These are phyloP conservation scores for Myodes glareolus DNA, from an alignment of 2,113 vertebrate genomes.

Conservation along the genomic window DNA sequence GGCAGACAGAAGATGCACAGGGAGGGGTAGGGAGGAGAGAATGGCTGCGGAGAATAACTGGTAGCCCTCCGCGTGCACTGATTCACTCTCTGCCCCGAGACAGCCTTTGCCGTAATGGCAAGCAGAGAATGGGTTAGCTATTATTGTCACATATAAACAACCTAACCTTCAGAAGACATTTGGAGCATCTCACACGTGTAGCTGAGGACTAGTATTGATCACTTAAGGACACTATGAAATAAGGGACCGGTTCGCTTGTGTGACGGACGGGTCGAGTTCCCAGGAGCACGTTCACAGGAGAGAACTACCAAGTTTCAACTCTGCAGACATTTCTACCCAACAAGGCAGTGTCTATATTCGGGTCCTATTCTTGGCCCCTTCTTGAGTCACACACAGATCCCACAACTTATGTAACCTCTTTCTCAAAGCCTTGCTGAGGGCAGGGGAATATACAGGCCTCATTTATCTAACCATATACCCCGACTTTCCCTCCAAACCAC, in stretches of 20 bases:
- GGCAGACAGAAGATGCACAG: background rate
- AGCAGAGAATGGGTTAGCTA: background rate
- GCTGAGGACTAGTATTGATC: background rate
- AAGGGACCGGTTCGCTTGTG: accelerated
- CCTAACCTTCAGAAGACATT: background rate
- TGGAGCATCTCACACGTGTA: background rate
- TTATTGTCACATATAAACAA: background rate
- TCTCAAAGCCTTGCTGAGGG: background rate
- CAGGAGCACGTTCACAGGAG: background rate
- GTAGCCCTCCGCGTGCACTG: background rate
- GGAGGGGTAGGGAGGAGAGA: background rate
- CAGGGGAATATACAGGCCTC: background rate
- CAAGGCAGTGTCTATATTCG: accelerated
- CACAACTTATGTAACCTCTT: background rate
- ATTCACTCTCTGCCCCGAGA: background rate
- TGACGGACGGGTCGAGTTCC: accelerated
- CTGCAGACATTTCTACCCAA: background rate
- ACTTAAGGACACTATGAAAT: background rate
- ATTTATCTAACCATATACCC: accelerated
- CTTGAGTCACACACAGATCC: background rate
- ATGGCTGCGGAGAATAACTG: background rate
- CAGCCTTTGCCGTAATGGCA: background rate
- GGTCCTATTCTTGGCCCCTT: background rate
- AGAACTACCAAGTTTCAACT: accelerated
- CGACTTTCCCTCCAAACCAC: background rate